Conservation (phyloP, 37 sponge, comb jelly and placozoan species). For the Eunapius fragilis region DNA sequence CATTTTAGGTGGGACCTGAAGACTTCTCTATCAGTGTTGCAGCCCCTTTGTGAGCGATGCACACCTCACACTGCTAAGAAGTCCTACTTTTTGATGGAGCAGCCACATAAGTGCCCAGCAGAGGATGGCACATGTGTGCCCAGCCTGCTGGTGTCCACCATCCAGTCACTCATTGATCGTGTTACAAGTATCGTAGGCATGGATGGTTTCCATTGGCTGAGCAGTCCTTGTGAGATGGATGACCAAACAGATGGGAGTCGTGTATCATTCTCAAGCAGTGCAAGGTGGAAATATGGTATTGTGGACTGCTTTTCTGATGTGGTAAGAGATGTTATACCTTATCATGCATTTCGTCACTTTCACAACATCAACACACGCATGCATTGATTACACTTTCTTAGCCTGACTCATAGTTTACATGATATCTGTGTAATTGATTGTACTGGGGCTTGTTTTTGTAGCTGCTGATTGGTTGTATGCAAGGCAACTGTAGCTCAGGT, state of each 20-base stretch:
- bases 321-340: neutral
- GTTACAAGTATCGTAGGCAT: neutral
- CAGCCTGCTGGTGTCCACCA: neutral
- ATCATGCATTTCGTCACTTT: neutral
- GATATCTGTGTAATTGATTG: neutral
- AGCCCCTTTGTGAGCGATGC: neutral
- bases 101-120: neutral
- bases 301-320: neutral
- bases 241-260: neutral
- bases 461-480: slow-evolving; percentile 26
- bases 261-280: neutral
- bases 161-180: neutral
- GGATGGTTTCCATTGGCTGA: neutral
- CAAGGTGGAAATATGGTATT: neutral
- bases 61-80: neutral
- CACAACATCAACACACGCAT: too few species aligned
- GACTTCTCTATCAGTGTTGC: neutral
- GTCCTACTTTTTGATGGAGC: neutral
- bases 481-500: slow-evolving; percentile 22
- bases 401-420: too few species aligned
- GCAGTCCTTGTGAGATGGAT: neutral
- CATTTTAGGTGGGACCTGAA: neutral
- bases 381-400: too few species aligned
- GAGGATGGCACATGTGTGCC: neutral
- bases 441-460: neutral